Base-by-base conservation (phyloP, 2,888 invertebrate genomes). In the Cartodere bifasciata region DNA sequence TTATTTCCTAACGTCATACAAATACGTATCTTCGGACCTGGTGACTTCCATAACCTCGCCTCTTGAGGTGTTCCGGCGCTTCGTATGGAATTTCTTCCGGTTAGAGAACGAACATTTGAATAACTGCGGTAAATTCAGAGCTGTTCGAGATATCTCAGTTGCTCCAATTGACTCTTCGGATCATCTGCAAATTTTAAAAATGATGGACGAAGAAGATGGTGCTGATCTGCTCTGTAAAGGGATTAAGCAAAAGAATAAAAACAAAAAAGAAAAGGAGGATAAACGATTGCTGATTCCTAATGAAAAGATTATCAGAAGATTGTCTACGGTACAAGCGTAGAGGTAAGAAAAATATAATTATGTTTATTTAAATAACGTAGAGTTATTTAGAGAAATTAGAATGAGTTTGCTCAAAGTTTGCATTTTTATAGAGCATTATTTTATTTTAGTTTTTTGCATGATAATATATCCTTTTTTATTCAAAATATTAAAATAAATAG, bases 41-140 rank as follows among this genome's bases (percentile, higher is more conserved):
- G 71, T 79, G 67, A 65, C 72, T 23, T 72, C 75, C 3, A 63
- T 79, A 37, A 49, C 76, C 17, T 66, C 77, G 32, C 74, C 75
- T 1, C 53, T 79, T 21, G 80, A 80, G 61, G 76, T 80, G 2
- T 75, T 78, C 53, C 59, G 71, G 26, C 44, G 60, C 21, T 88
- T 87, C 56, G 73, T 88, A 9, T 87, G 87, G 87, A 87, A 87
- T 55, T 87, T 81, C 53, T 85, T 87, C 63, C 84, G 87, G 2
- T 59, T 87, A 43, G 87, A 87, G 60, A 87, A 88, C 59, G 87
- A 87, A 53, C 87, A 88, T 56, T 62, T 88, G 36, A 87, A 88
- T 60, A 87, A 87, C 59, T 87, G 86, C 58, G 87, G 87, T 62
- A 75, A 76, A 60, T 88, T 88, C 65, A 68, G 87, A 55, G 87